Base-by-base conservation (phyloP, 2,888 invertebrate genomes). In the Cryptops parisi region DNA sequence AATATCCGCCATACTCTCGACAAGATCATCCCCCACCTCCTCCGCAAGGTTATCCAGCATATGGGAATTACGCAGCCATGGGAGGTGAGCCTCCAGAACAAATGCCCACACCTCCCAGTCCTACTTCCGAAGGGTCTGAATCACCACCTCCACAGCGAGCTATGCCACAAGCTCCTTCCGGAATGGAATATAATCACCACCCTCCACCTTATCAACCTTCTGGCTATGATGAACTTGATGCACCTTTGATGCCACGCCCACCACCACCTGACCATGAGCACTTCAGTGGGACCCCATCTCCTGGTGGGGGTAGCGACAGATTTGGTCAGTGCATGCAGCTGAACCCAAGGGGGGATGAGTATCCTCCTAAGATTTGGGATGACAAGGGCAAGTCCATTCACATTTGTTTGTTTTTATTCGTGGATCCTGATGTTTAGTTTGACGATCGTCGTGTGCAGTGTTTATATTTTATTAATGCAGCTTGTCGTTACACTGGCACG, bases 191-290 rank as follows among this genome's bases (percentile, higher is more conserved):
- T 52, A 59, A 61, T 33, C 64, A 66, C 62, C 64, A 72, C 56
- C 67, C 57, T 63, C 66, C 46, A 67, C 73, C 59, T 75, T 74
- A 72, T 60, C 76, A 62, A 73, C 71, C 73, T 54, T 72, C 80
- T 61, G 79, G 80, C 53, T 80, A 80, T 67, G 79, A 80, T 64
- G 80, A 80, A 66, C 71, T 80, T 64, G 79, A 76, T 61, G 61
- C 66, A 6, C 62, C 65, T 47, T 64, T 65, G 58, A 62, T 65
- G 62, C 64, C 58, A 55, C 57, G 54, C 58, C 50, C 53, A 19
- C 53, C 50, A n/a, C 52, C 53, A 38, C 48, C 43, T 12, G 52
- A 45, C 38, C 38, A 24, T 21, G 51, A 51, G 6, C 54, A 52
- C 17, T 51, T 27, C 41, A 49, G 58, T 23, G 53, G 54, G 26